Percentiles rank a stretch among this genome's conserved stretches.
Evolutionary conservation across 2,797 vertebrate genomes (phyloP).

Genomic region (Buphagus erythrorhynchus): DNA sequence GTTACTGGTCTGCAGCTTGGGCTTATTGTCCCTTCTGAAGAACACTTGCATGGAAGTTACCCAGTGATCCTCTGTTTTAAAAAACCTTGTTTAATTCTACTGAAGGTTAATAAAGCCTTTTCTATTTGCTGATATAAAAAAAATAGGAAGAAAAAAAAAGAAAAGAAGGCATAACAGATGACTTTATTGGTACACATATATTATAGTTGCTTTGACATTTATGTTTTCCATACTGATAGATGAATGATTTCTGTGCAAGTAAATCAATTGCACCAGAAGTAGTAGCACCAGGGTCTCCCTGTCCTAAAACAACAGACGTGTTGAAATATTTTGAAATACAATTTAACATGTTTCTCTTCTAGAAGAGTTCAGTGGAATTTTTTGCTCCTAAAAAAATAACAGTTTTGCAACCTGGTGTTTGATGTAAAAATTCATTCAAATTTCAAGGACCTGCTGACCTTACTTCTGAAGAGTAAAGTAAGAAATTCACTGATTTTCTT

Average conservation of each 20-base stretch:
- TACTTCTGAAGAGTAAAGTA: not conserved
- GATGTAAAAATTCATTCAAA: not conserved
- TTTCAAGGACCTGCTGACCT: not conserved
- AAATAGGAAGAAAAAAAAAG: not conserved
- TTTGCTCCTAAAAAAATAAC: not conserved
- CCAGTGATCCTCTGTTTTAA: not conserved
- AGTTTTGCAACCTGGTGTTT: not conserved
- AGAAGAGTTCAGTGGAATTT: not conserved
- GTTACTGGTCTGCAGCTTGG: not conserved
- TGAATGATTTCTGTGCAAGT: slow-evolving; percentile 71
- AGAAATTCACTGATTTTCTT: not conserved
- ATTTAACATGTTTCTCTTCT: not conserved
- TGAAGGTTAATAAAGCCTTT: slow-evolving; percentile 60
- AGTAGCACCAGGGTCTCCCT: slow-evolving; percentile 3
- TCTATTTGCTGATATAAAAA: not conserved
- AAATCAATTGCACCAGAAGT: slow-evolving; percentile 70
- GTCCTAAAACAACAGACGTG: slow-evolving; percentile 27
- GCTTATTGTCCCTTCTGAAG: not conserved
- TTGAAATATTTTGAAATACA: slow-evolving; percentile 55
- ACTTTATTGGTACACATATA: slow-evolving; percentile 71
- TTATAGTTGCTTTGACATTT: slow-evolving; percentile 75
- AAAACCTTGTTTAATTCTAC: slow-evolving; percentile 40
- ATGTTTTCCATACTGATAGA: slow-evolving; percentile 73
- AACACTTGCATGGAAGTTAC: not conserved
- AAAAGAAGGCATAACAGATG: slow-evolving; percentile 46